phyloP scores from a whole-genome alignment of 2,888 invertebrate genomes.

The Peribatodes rhomboidaria region DNA sequence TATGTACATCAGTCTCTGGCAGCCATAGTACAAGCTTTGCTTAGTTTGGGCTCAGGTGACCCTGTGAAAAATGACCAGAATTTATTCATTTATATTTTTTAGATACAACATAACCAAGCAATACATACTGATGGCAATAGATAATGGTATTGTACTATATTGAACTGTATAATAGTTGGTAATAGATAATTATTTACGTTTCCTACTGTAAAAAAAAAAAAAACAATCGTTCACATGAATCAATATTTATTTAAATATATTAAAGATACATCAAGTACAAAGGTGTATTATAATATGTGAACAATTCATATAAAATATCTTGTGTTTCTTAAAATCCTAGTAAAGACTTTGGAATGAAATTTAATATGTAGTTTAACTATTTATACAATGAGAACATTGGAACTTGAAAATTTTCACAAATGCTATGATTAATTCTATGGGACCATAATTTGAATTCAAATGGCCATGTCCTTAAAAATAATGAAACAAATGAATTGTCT shows the following conservation, averaged over 20 bases:
- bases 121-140: too few species aligned
- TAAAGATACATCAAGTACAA: slow-evolving; percentile 44
- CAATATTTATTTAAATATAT: slow-evolving; percentile 45
- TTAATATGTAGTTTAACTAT: slow-evolving; percentile 4
- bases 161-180: neutral
- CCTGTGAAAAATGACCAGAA: too few species aligned
- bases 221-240: slow-evolving; percentile 22
- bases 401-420: slow-evolving; percentile 25
- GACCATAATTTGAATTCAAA: slow-evolving; percentile 4
- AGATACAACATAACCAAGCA: too few species aligned
- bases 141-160: neutral
- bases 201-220: neutral
- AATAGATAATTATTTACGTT: neutral
- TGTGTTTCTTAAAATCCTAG: slow-evolving; percentile 28
- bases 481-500: too few species aligned
- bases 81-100: too few species aligned
- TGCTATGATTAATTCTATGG: slow-evolving; percentile 17
- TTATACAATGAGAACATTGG: slow-evolving; percentile 28
- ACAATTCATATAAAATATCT: slow-evolving; percentile 36
- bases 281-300: slow-evolving; percentile 37
- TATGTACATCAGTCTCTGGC: too few species aligned
- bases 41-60: too few species aligned
- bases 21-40: too few species aligned
- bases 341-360: slow-evolving; percentile 26
- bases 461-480: too few species aligned